These are phyloP conservation scores for Hoplodrina blanda DNA, from an alignment of 2,888 invertebrate genomes.

Conservation along the genomic window DNA sequence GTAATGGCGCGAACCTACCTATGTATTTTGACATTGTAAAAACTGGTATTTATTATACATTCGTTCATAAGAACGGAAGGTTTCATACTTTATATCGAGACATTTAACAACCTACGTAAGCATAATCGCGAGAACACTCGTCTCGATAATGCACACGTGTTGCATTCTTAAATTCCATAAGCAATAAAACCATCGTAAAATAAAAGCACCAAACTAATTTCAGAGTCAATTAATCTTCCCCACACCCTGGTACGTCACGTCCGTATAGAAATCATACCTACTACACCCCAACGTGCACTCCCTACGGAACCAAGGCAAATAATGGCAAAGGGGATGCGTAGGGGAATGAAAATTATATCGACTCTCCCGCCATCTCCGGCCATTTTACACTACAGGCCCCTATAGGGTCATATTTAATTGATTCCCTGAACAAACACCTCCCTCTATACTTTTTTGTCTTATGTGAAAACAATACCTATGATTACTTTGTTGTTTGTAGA, in stretches of 20 bases:
- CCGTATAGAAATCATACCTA: conserved; percentile 49
- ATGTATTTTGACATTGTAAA: background rate
- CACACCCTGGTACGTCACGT: conserved; percentile 63
- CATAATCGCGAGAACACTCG: conserved; percentile 2
- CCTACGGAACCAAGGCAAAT: conserved; percentile 58
- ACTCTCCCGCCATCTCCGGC: conserved; percentile 52
- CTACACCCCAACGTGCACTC: conserved; percentile 47
- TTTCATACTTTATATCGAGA: background rate
- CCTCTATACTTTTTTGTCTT: conserved; percentile 7
- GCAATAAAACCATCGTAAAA: conserved; percentile 56
- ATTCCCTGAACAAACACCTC: conserved; percentile 61
- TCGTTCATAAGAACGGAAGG: conserved; percentile 1
- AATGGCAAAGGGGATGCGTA: conserved; percentile 64
- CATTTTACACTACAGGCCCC: conserved; percentile 52
- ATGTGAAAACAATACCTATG: background rate
- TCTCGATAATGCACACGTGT: conserved; percentile 13
- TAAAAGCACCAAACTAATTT: conserved; percentile 70
- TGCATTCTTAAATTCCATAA: conserved; percentile 36
- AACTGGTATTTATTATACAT: background rate
- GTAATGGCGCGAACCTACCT: background rate
- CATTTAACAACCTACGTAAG: background rate
- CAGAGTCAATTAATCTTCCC: conserved; percentile 74
- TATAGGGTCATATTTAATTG: conserved; percentile 69
- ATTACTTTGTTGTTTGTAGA: background rate
- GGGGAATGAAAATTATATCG: conserved; percentile 72